Evolutionary conservation across 2,888 invertebrate species (phyloP), one percentile per base, ranked within the genome.

Genomic region (Pollenia angustigena): DNA sequence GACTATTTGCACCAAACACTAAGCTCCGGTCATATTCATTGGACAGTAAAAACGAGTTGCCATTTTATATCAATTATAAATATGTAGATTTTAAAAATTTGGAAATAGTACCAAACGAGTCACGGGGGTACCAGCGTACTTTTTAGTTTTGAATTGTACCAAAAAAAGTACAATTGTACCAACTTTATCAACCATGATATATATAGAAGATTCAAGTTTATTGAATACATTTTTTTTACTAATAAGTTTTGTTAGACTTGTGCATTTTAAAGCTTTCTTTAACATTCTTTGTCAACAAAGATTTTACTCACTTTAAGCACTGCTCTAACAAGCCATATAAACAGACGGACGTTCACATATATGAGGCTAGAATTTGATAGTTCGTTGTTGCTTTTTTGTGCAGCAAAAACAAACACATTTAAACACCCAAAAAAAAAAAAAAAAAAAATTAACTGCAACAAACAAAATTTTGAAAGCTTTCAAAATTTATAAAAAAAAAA

Each of bases 351-450:
- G 60, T 56, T n/a, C n/a, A 66, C n/a, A 78, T 40, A 60, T 71
- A 85, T 54, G 69, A 46, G 71, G 64, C 75, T 81, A 85, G 81
- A 81, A 85, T 88, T 88, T 82, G 82, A 88, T 85, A 86, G 86
- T 84, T 82, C 56, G 44, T 72, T 68, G 44, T 71, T 82, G 68
- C 69, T 82, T 83, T 84, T 79, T 84, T 50, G 72, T 84, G 79
- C 79, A 79, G 84, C 72, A 84, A 76, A 54, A 76, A 72, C 72
- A 84, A 68, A 81, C 71, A 83, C 66, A 80, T 62, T 60, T 66
- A 40, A 56, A 52, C 42, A 58, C 56, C 46, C 7, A 1, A 71
- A 64, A 72, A 62, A 42, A 56, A 23, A 48, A 56, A 56, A 14
- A 58, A 23, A 23, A 23, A 23, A 23, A 23, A 23, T 23, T 32